Evolutionary conservation across 2,113 vertebrate species (phyloP).

Genomic region (Andinoacara biseriatus): DNA sequence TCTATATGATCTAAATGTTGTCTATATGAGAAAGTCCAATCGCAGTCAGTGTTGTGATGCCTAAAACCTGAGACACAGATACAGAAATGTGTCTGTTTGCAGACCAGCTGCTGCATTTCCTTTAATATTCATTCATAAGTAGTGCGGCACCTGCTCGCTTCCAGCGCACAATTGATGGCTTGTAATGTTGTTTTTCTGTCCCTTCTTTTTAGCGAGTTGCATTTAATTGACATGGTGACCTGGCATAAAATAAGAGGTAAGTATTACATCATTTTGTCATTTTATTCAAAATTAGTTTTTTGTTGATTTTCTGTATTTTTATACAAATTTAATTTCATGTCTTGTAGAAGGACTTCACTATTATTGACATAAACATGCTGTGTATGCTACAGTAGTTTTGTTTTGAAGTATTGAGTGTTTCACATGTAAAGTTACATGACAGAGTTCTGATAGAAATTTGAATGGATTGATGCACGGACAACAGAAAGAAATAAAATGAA

Average conservation of each 20-base stretch:
- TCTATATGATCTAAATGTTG: too few species aligned
- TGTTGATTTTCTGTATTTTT: background rate
- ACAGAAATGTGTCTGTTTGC: too few species aligned
- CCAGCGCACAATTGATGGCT: background rate
- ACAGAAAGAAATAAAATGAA: too few species aligned
- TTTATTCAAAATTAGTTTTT: background rate
- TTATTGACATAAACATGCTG: background rate
- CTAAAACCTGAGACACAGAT: background rate
- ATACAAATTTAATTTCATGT: background rate
- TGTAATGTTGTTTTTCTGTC: background rate
- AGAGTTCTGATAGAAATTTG: too few species aligned
- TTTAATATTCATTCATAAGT: background rate
- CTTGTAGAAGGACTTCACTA: background rate
- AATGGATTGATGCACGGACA: too few species aligned
- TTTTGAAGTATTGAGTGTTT: too few species aligned
- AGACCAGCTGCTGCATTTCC: background rate
- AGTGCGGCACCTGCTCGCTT: background rate
- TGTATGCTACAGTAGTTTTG: too few species aligned
- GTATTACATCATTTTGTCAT: background rate
- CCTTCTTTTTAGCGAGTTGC: constrained; percentile 84
- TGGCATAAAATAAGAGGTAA: constrained; percentile 94
- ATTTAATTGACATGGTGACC: constrained; percentile 88
- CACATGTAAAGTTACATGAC: too few species aligned
- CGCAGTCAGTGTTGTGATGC: background rate
- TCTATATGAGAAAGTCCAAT: background rate